phyloP scores from a whole-genome alignment of 2,113 vertebrate genomes.

The Heliornis fulica region DNA sequence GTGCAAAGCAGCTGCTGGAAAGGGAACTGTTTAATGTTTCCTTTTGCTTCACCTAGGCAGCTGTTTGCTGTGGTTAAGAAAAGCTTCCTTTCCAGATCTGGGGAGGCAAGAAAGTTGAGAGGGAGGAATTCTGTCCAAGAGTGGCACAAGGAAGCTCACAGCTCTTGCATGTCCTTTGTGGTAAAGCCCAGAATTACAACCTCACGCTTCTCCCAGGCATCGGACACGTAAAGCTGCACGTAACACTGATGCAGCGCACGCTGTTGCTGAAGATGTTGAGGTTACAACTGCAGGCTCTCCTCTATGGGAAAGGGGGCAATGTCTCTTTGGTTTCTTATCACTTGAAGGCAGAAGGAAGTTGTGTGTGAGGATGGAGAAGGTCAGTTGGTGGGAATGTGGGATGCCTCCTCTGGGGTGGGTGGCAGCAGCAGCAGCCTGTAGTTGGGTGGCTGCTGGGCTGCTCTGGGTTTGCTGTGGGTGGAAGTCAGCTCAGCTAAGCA shows the following conservation, averaged over 20 bases:
- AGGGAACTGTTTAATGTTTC: neutral
- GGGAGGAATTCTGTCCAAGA: neutral
- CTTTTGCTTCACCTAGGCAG: neutral
- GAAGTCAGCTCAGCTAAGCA: neutral
- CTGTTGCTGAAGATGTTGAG: neutral
- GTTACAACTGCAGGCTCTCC: neutral
- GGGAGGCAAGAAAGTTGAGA: neutral
- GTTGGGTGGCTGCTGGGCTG: neutral
- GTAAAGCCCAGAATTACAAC: neutral
- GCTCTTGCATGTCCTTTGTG: neutral
- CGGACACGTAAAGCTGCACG: fast-evolving
- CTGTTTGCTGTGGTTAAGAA: neutral
- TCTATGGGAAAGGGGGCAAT: neutral
- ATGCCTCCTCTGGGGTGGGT: neutral
- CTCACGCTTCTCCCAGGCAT: neutral
- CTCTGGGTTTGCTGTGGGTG: neutral
- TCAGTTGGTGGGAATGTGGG: conserved; percentile 6
- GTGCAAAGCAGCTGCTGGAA: neutral
- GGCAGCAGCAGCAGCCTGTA: conserved; percentile 4
- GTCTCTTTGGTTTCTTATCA: conserved; percentile 52
- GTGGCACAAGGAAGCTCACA: neutral
- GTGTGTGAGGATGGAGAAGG: neutral
- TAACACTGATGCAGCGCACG: fast-evolving
- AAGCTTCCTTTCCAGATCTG: neutral
- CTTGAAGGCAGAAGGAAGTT: conserved; percentile 55